Base-by-base conservation (phyloP, 2,797 vertebrate genomes). In the Sebastes diploproa region DNA sequence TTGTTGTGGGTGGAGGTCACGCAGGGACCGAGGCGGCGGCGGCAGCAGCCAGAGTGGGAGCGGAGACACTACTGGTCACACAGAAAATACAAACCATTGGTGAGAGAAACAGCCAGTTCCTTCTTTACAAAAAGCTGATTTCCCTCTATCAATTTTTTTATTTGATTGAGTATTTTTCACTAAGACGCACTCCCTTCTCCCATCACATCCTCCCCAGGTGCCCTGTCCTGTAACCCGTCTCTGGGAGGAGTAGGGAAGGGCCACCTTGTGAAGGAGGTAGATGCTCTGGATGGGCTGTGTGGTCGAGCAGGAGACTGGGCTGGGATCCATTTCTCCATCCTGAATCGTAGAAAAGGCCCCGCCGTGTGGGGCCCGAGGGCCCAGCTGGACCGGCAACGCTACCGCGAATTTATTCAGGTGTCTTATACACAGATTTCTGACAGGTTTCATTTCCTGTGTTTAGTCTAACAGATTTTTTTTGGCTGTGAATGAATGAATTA, bases 331-430 rank as follows among this genome's bases (percentile, higher is more conserved):
- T 99, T 98, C 91, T 97, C 97, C 80, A 96, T 99, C 77, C 89
- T 99, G 76, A 99, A 99, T 93, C 96, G 96, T 38, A 90, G 95
- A 11, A 99, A 99, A 82, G 98, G 98, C 5, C 98, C 98, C 0
- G 98, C 98, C 0, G 98, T 99, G 68, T 99, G 98, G 98, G 98
- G 98, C 5, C 97, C 97, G 0, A 96, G 98, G 71, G 98, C 98
- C 0, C 98, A 99, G 75, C 96, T 99, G 83, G 98, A 99, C 89
- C 96, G 98, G 10, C 90, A 94, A 13, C 95, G 87, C 50, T 99
- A 99, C 94, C 94, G 93, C 27, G 85, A 96, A 62, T 95, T 96
- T 75, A 97, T 99, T 93, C 98, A 99, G 97, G 98, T 99, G 65
- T 25, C 18, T 42, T 7, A 13, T 5, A 18, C n/a, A 42, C 25